Conservation (phyloP, 2,797 vertebrate species). For the Pipistrellus pygmaeus region DNA sequence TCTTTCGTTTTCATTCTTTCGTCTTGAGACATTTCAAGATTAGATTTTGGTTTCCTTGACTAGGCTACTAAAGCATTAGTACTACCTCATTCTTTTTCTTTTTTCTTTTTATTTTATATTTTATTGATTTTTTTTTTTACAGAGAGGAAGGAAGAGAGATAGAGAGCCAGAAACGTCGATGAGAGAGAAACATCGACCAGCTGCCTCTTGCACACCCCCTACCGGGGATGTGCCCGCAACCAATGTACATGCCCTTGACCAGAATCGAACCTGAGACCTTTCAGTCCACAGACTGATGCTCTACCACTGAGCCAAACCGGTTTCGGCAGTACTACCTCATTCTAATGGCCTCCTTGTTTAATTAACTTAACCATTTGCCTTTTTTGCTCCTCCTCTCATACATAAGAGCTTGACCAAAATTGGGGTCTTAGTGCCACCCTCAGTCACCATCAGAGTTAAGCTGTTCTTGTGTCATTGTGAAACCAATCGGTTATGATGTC, state of each 20-base stretch:
- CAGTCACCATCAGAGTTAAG: not conserved
- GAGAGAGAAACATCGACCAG: too few relatives aligned
- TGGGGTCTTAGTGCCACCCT: not conserved
- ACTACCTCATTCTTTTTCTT: not conserved
- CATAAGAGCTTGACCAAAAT: not conserved
- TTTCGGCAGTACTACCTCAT: not conserved
- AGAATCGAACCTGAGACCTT: too few relatives aligned
- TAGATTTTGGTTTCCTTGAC: not conserved
- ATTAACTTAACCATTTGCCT: not conserved
- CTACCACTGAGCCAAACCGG: too few relatives aligned
- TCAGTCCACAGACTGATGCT: too few relatives aligned
- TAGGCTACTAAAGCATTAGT: not conserved
- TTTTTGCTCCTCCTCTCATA: not conserved
- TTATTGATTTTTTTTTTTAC: too few relatives aligned
- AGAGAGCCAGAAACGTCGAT: too few relatives aligned
- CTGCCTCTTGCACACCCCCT: too few relatives aligned
- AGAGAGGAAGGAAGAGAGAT: too few relatives aligned
- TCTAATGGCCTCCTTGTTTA: not conserved
- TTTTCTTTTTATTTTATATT: too few relatives aligned
- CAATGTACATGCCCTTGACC: too few relatives aligned
- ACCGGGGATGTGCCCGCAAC: too few relatives aligned
- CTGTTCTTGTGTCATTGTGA: not conserved
- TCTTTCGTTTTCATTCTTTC: not conserved
- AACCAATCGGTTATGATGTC: not conserved
- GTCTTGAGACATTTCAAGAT: not conserved